A percentile compares a stretch with the other conserved stretches of the same genome.
phyloP scores from a whole-genome alignment of 2,888 invertebrate genomes.

The Bombyx huttoni region DNA sequence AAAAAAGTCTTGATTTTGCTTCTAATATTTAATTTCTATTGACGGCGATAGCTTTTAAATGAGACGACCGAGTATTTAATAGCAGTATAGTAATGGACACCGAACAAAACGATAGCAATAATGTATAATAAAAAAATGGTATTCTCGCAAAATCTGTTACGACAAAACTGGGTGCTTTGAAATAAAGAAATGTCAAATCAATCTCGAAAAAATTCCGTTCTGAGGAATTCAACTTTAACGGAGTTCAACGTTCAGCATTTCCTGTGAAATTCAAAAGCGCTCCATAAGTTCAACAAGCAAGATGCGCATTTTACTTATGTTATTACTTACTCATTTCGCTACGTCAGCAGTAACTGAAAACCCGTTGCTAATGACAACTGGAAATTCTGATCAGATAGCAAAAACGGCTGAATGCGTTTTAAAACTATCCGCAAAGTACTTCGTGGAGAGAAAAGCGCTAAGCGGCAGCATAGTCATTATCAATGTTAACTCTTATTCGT shows the following conservation, averaged over 20 bases:
- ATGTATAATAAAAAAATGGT: too few relatives aligned
- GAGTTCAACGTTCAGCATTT: neutral
- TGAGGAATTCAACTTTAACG: neutral
- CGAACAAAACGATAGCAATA: too few relatives aligned
- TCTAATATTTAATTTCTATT: too few relatives aligned
- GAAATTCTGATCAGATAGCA: slow-evolving; percentile 43
- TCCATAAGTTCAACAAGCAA: slow-evolving; percentile 7
- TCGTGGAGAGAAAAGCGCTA: slow-evolving; percentile 60
- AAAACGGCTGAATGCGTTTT: slow-evolving; percentile 64
- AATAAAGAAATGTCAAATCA: neutral
- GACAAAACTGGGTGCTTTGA: neutral
- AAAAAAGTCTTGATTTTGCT: too few relatives aligned
- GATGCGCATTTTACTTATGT: slow-evolving; percentile 19
- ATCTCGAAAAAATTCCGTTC: neutral
- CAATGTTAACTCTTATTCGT: slow-evolving; percentile 57
- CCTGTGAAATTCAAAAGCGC: neutral
- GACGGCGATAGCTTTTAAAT: too few relatives aligned
- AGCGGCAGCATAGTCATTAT: slow-evolving; percentile 67
- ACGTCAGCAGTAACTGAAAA: slow-evolving; percentile 33
- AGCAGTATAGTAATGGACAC: too few relatives aligned
- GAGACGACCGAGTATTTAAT: too few relatives aligned
- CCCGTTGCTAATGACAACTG: slow-evolving; percentile 43
- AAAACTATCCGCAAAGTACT: slow-evolving; percentile 66
- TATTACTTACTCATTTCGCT: slow-evolving; percentile 25
- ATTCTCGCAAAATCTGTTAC: neutral